A percentile compares a stretch with the other conserved stretches of the same genome.
phyloP scores from a whole-genome alignment of 2,888 invertebrate genomes.

The Fragum whitleyi region DNA sequence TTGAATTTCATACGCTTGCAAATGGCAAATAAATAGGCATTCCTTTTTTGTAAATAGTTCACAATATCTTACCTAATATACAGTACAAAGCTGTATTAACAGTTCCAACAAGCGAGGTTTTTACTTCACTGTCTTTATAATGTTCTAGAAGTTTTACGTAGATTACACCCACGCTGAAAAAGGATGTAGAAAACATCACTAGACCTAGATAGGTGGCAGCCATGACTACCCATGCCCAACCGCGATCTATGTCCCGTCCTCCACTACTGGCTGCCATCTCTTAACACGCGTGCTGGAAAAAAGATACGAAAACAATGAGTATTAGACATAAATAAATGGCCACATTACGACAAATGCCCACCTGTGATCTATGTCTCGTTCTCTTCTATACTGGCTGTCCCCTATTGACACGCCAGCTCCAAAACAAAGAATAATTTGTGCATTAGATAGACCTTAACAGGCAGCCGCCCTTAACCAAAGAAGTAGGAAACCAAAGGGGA shows the following conservation, averaged over 20 bases:
- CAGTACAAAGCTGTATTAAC: slow-evolving; percentile 60
- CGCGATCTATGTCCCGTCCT: slow-evolving; percentile 37
- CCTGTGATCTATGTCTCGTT: no score
- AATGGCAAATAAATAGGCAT: no score
- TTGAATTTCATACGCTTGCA: no score
- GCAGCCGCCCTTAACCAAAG: background rate
- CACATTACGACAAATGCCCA: no score
- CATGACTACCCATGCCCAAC: slow-evolving; percentile 60
- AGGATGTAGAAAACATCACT: slow-evolving; percentile 48
- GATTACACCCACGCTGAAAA: slow-evolving; percentile 58
- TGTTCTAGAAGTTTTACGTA: slow-evolving; percentile 57
- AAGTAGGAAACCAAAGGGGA: background rate
- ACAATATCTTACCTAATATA: slow-evolving; percentile 51
- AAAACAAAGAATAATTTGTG: background rate
- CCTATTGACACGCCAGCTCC: background rate
- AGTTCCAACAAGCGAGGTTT: slow-evolving; percentile 57
- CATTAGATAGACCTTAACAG: background rate
- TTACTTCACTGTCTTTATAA: slow-evolving; percentile 37
- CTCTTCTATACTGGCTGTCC: no score
- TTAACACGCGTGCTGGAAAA: no score
- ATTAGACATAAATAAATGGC: no score
- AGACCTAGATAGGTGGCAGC: slow-evolving; percentile 48
- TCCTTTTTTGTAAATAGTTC: no score
- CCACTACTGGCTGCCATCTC: background rate
- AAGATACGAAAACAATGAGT: no score